Percentiles rank a stretch among this genome's conserved stretches.
These are phyloP conservation scores for Hydroisotoma schaefferi DNA, from an alignment of 2,888 invertebrate genomes.

Conservation along the genomic window DNA sequence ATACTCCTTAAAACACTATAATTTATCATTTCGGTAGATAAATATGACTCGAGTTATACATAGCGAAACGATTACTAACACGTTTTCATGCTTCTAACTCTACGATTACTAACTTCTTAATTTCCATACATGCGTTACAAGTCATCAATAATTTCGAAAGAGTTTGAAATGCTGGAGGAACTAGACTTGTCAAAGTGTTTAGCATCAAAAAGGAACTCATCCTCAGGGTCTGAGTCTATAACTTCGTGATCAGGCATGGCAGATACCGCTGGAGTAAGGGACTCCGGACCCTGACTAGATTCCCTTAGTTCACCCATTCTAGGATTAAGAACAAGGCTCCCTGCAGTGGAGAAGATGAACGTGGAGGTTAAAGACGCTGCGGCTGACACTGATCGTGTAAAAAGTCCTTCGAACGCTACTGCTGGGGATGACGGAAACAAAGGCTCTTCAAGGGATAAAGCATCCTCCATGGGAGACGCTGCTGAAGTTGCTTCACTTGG, in stretches of 20 bases:
- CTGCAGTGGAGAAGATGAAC: neutral
- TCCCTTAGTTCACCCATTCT: too few species aligned
- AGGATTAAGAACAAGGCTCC: neutral
- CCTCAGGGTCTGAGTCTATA: conserved; percentile 37
- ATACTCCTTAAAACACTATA: too few species aligned
- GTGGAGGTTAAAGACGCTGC: conserved; percentile 7
- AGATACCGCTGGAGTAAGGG: conserved; percentile 29
- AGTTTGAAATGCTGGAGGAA: conserved; percentile 35
- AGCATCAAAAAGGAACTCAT: conserved; percentile 45
- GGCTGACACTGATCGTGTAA: conserved; percentile 26
- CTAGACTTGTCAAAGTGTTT: conserved; percentile 44
- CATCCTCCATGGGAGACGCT: conserved; percentile 9
- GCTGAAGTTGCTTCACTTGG: conserved; percentile 6
- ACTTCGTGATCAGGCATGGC: conserved; percentile 36
- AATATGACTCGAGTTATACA: too few species aligned
- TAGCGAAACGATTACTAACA: too few species aligned
- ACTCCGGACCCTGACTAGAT: conserved; percentile 29
- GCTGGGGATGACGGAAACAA: conserved; percentile 17
- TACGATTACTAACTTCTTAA: neutral
- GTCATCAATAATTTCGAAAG: conserved; percentile 41
- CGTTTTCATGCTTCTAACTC: too few species aligned
- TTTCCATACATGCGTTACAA: neutral
- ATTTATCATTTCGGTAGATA: too few species aligned
- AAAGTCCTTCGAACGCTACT: conserved; percentile 22
- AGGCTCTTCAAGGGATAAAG: neutral